A percentile compares a stretch with the other conserved stretches of the same genome.
Conservation (phyloP, 2,888 invertebrate species). For the Limnephilus rhombicus region DNA sequence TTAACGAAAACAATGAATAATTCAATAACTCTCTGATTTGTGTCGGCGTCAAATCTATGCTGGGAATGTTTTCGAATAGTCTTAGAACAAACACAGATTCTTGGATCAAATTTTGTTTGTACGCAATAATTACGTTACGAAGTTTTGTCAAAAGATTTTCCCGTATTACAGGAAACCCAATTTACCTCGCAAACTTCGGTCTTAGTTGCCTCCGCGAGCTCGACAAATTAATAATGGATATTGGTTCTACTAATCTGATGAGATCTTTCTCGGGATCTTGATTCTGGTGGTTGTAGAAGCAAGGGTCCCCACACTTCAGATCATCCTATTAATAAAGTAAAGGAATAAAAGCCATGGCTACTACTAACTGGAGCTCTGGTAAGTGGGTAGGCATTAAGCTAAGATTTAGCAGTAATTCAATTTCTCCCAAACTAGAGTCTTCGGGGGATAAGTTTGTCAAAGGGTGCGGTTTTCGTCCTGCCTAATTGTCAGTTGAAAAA, state of each 20-base stretch:
- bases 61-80: not conserved
- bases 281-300: conserved; percentile 3
- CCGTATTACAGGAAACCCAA: conserved; percentile 23
- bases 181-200: conserved; percentile 41
- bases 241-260: conserved; percentile 46
- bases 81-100: not conserved
- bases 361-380: conserved; percentile 1
- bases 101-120: conserved; percentile 20
- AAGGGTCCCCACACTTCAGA: conserved; percentile 16
- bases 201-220: conserved; percentile 21
- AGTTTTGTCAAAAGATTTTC: conserved; percentile 32
- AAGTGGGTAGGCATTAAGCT: conserved; percentile 39
- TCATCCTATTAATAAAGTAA: conserved; percentile 37
- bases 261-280: conserved; percentile 35
- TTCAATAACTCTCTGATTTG: not conserved
- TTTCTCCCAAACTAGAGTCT: conserved; percentile 10
- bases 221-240: conserved; percentile 55
- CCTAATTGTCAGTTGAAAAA: conserved; percentile 35
- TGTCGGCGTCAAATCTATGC: not conserved
- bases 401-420: conserved; percentile 46
- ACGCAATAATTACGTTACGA: conserved; percentile 26
- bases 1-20: not conserved
- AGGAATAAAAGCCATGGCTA: conserved; percentile 42
- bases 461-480: conserved; percentile 39
- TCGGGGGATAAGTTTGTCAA: conserved; percentile 28